A percentile compares a stretch with the other conserved stretches of the same genome.
Conservation (phyloP, 2,797 vertebrate genomes). For the Antennarius maculatus region DNA sequence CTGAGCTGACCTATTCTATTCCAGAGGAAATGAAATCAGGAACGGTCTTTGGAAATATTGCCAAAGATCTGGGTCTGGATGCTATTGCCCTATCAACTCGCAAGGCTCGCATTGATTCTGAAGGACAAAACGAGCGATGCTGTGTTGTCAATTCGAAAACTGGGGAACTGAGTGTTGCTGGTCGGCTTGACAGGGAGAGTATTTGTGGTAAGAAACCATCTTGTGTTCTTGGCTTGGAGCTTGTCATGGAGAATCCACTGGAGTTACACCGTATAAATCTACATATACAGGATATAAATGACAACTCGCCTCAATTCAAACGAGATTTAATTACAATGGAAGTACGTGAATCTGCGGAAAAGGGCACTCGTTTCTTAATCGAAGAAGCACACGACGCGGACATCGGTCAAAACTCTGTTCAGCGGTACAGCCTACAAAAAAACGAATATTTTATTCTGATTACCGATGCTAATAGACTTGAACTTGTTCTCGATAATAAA, state of each 20-base stretch:
- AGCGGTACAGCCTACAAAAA: slow-evolving; percentile 37
- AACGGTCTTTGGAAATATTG: slow-evolving; percentile 58
- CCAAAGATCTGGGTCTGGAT: slow-evolving; percentile 62
- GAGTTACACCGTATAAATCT: slow-evolving; percentile 76
- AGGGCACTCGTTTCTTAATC: slow-evolving; percentile 67
- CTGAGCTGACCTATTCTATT: slow-evolving; percentile 40
- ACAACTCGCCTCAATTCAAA: slow-evolving; percentile 78
- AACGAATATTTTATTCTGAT: slow-evolving; percentile 47
- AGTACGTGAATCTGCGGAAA: slow-evolving; percentile 62
- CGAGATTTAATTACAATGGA: slow-evolving; percentile 70
- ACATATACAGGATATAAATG: slow-evolving; percentile 80
- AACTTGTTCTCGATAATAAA: slow-evolving; percentile 52
- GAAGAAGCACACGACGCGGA: slow-evolving; percentile 78
- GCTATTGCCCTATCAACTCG: slow-evolving; percentile 37
- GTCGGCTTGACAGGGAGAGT: slow-evolving; percentile 67
- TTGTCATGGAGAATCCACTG: slow-evolving; percentile 79
- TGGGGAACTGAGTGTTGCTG: slow-evolving; percentile 55
- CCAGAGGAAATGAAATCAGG: slow-evolving; percentile 49
- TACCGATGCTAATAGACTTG: neutral
- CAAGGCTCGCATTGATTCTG: slow-evolving; percentile 58
- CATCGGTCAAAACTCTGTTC: slow-evolving; percentile 72
- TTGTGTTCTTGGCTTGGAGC: slow-evolving; percentile 75
- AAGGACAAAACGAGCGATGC: slow-evolving; percentile 38
- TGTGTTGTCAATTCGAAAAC: slow-evolving; percentile 49
- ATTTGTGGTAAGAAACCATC: slow-evolving; percentile 60